phyloP scores from a whole-genome alignment of 2,888 invertebrate genomes.

The Hypercompe scribonia region DNA sequence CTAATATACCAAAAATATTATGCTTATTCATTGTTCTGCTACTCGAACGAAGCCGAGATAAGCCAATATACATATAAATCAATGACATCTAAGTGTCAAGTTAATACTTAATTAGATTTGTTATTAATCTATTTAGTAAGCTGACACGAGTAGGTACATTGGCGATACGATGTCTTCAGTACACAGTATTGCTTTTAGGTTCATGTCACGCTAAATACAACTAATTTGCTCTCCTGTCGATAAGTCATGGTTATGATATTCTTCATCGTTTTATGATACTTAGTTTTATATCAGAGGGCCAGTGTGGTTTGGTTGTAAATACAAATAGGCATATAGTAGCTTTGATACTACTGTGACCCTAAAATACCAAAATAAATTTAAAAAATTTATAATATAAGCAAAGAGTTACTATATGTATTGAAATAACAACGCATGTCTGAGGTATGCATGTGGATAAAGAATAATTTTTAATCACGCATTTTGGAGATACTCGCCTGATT shows the following conservation, averaged over 20 bases:
- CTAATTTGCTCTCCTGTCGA: neutral
- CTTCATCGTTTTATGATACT: neutral
- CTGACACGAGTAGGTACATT: constrained; percentile 1
- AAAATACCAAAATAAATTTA: neutral
- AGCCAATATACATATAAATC: neutral
- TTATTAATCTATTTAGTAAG: constrained; percentile 1
- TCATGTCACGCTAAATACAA: neutral
- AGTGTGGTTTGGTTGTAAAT: neutral
- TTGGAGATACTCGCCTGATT: too few species aligned
- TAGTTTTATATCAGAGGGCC: neutral
- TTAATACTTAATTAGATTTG: constrained; percentile 9
- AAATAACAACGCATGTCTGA: too few species aligned
- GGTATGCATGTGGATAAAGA: too few species aligned
- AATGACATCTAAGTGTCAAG: neutral
- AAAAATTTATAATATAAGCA: neutral
- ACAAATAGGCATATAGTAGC: neutral
- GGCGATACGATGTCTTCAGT: constrained; percentile 1
- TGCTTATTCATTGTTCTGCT: too few species aligned
- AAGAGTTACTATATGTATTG: neutral
- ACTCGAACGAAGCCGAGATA: neutral
- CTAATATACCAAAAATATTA: too few species aligned
- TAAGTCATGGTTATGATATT: neutral
- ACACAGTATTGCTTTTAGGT: constrained; percentile 13
- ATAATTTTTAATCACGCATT: too few species aligned
- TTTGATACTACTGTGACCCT: neutral